Conservation (phyloP, 2,797 vertebrate species). For the Crypturellus tataupa region DNA sequence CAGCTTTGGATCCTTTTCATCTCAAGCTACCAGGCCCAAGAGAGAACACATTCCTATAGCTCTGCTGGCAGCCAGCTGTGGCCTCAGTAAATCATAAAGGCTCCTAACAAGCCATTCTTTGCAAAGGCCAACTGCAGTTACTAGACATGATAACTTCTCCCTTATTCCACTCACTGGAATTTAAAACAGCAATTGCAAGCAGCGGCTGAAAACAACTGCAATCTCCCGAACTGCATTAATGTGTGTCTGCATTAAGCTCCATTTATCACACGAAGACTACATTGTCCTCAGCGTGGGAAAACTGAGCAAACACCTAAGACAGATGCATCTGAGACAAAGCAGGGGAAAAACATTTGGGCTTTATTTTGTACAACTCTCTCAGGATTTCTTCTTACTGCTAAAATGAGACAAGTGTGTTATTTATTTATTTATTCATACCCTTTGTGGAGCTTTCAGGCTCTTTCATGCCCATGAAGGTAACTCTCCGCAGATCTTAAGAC, state of each 20-base stretch:
- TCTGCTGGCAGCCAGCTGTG: conserved; percentile 84
- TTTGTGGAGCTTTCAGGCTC: neutral
- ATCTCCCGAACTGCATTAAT: conserved; percentile 18
- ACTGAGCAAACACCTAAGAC: conserved; percentile 19
- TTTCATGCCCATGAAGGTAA: neutral
- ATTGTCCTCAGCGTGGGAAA: conserved; percentile 30
- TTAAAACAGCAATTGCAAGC: conserved; percentile 78
- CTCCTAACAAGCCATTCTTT: conserved; percentile 80
- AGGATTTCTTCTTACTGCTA: neutral
- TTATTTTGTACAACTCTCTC: neutral
- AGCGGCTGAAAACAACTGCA: conserved; percentile 60
- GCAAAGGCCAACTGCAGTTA: conserved; percentile 78
- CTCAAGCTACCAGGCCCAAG: conserved; percentile 80
- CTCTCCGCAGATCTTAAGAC: neutral
- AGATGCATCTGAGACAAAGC: neutral
- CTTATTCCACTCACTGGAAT: conserved; percentile 79
- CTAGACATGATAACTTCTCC: conserved; percentile 77
- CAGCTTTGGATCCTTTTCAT: conserved; percentile 84
- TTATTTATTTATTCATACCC: neutral
- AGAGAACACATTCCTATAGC: conserved; percentile 81
- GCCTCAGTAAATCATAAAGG: conserved; percentile 82
- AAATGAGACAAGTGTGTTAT: neutral
- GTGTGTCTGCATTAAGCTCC: conserved; percentile 24
- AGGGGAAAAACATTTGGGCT: neutral
- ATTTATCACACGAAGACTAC: conserved; percentile 32